Percentiles rank a stretch among this genome's conserved stretches.
Evolutionary conservation across 1,140 invertebrate genomes (phyloP).

Genomic region (Drosophila obscura): DNA sequence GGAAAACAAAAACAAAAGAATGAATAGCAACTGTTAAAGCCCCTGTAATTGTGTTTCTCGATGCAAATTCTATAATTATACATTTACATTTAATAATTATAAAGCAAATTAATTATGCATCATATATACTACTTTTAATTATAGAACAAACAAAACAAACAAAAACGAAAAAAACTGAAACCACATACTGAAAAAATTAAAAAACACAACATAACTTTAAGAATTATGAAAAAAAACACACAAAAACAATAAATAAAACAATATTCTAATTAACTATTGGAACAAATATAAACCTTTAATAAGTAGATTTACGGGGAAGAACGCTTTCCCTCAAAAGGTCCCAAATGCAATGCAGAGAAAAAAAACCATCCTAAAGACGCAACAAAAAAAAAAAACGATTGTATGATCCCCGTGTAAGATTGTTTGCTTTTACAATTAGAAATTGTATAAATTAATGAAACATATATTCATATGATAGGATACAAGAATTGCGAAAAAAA

Average conservation of each 20-base stretch:
- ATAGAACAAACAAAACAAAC: constrained; percentile 25
- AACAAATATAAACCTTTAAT: constrained; percentile 44
- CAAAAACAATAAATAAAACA: constrained; percentile 21
- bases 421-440: constrained; percentile 74
- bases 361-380: constrained; percentile 14
- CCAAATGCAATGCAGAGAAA: constrained; percentile 12
- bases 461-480: constrained; percentile 40
- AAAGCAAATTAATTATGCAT: constrained; percentile 49
- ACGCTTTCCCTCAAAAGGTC: constrained; percentile 13
- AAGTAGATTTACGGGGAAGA: constrained; percentile 43
- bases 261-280: constrained; percentile 38
- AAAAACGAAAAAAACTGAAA: constrained; percentile 32
- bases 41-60: constrained; percentile 60
- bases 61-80: constrained; percentile 61
- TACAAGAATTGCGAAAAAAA: constrained; percentile 16
- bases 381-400: constrained; percentile 14
- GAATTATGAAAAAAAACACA: constrained; percentile 35
- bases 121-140: constrained; percentile 56
- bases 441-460: constrained; percentile 72
- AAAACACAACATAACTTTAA: constrained; percentile 42
- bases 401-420: constrained; percentile 57
- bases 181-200: constrained; percentile 33
- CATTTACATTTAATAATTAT: constrained; percentile 65
- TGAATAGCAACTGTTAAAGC: constrained; percentile 52
- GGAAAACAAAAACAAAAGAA: constrained; percentile 35